Conservation (phyloP, 2,113 vertebrate species). For the Chelonoidis abingdonii region DNA sequence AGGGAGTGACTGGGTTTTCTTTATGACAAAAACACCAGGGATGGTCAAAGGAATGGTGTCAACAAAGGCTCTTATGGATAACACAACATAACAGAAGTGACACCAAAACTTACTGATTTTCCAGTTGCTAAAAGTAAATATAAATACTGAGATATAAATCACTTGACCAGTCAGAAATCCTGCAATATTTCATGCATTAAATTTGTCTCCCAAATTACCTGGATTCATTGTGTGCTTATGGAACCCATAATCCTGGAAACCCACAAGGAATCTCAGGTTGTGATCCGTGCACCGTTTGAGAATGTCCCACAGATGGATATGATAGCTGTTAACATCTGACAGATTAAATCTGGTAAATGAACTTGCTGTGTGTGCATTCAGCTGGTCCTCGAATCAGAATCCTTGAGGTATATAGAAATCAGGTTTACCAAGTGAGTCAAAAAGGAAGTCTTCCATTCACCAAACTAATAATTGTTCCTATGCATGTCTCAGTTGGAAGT, state of each 20-base stretch:
- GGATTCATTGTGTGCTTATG: conserved; percentile 27
- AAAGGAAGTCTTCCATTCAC: conserved; percentile 38
- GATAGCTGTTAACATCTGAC: conserved; percentile 52
- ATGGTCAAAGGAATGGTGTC: conserved; percentile 34
- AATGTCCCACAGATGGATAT: conserved; percentile 60
- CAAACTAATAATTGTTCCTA: conserved; percentile 60
- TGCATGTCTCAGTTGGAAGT: conserved; percentile 69
- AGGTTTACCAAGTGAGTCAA: conserved; percentile 61
- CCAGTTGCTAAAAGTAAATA: neutral
- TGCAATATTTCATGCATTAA: neutral
- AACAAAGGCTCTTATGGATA: fast-evolving
- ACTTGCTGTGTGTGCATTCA: conserved; percentile 57
- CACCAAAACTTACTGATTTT: neutral
- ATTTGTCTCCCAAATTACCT: neutral
- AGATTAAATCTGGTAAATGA: conserved; percentile 69
- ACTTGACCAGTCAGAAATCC: neutral
- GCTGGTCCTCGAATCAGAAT: conserved; percentile 61
- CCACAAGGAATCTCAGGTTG: conserved; percentile 30
- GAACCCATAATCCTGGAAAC: conserved; percentile 28
- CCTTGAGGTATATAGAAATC: conserved; percentile 49
- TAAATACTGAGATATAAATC: neutral
- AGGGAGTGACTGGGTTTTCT: neutral
- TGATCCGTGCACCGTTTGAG: conserved; percentile 52
- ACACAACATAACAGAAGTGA: fast-evolving
- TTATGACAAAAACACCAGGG: conserved; percentile 31